A percentile compares a stretch with the other conserved stretches of the same genome.
Conservation (phyloP, 2,797 vertebrate genomes). For the Lacerta viridis region DNA sequence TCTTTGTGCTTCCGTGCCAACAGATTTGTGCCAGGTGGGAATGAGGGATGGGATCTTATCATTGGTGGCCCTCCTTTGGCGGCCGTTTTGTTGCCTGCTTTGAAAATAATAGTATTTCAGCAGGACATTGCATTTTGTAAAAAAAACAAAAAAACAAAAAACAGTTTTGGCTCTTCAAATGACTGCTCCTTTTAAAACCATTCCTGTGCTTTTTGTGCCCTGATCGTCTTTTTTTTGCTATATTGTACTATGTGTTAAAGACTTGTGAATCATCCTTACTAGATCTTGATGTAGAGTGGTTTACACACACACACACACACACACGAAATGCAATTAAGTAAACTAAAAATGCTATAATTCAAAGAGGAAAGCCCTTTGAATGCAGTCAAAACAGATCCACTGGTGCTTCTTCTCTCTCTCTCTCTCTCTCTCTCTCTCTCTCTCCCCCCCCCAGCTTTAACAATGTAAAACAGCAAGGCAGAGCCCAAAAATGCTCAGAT, state of each 20-base stretch:
- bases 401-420: not conserved
- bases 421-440: too few relatives aligned
- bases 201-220: not conserved
- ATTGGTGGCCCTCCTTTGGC: not conserved
- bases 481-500: conserved; percentile 18
- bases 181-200: not conserved
- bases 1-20: not conserved
- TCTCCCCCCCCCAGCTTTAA: not conserved
- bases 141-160: too few relatives aligned
- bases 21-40: not conserved
- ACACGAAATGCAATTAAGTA: not conserved
- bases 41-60: not conserved
- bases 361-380: conserved; percentile 14
- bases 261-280: not conserved
- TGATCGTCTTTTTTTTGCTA: not conserved
- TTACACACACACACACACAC: not conserved
- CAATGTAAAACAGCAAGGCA: not conserved
- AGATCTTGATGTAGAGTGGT: not conserved
- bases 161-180: not conserved
- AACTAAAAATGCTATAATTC: not conserved
- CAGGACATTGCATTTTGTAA: too few relatives aligned
- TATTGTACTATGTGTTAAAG: not conserved
- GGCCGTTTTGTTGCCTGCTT: not conserved
- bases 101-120: not conserved
- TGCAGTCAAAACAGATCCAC: conserved; percentile 22